Base-by-base conservation (phyloP, 1,140 invertebrate genomes). In the Tetranychus cinnabarinus region DNA sequence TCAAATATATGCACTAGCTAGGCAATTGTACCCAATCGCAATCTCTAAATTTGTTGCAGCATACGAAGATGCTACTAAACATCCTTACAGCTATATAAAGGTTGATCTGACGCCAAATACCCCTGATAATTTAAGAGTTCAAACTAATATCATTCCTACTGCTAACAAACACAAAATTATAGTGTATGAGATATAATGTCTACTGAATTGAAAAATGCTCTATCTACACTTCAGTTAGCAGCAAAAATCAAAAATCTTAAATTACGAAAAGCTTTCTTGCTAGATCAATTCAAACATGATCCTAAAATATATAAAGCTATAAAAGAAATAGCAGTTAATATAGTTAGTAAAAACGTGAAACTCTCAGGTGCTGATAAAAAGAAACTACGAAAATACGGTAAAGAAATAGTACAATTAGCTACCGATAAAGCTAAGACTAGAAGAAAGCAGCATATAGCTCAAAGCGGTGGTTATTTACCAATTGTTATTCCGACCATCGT, bases 31-130 rank as follows among this genome's bases (percentile, higher is more conserved):
- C 36, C 70, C 70, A 1, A 69, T 70, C 63, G 68, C 72, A 65
- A 39, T 65, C 12, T 70, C 70, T 64, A 71, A 71, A 65, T 46
- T 73, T 13, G 66, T 69, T 67, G 69, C 72, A 61, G 64, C 69
- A 15, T 73, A 70, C 67, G 46, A 50, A 46, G 61, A 62, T 60
- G 56, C 56, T 7, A 62, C 61, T 12, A 59, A 37, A 52, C 4
- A 61, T n/a, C 57, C 56, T 4, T 62, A 31, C 42, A 42, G 56
- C 15, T 62, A 62, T 58, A 7, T 62, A 37, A 34, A 10, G 31
- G 58, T 62, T 31, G 57, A 62, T 62, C 15, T 59, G 42, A 62
- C 34, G 7, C 45, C 42, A 31, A n/a, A n/a, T n/a, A n/a, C n/a
- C n/a, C n/a, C n/a, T n/a, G n/a, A n/a, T n/a, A n/a, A n/a, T n/a